Evolutionary conservation across 2,113 vertebrate genomes (phyloP), one percentile per base, ranked within the genome.

Genomic region (Pipra filicauda): DNA sequence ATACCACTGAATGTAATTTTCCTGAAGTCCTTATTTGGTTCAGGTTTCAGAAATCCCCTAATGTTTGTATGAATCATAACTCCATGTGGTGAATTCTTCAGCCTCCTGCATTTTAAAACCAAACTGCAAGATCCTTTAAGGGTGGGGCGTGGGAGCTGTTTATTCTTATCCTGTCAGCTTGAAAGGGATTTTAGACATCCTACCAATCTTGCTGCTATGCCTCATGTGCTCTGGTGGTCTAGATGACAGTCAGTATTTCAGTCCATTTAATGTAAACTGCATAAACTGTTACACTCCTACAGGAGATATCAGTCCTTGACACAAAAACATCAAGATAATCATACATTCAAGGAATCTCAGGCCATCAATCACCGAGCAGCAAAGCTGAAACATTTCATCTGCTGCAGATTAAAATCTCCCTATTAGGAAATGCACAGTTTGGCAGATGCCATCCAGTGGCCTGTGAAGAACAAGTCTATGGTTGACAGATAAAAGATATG

Each of bases 371-470:
- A 81, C 15, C 11, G 23, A 76, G 35, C 57, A 92, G 52, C 27
- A 75, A 51, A 71, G 48, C 1, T 54, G 70, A 81, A 95, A 90
- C 15, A 52, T 91, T 91, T 90, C 55, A 91, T 41, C 89, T 6
- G 14, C 73, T 78, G 39, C 66, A 93, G 57, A 93, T 93, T 65
- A 84, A 94, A 86, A 92, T 78, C 44, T 88, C 95, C 49, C 88
- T 89, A 61, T 87, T 85, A 81, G 58, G 92, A 91, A 95, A 89
- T 48, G 54, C 0, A 71, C 18, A 31, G 46, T 69, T 88, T 61
- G 69, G 61, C 58, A 80, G 57, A 79, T 77, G 74, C 73, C 6
- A 4, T 89, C 65, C 86, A 89, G 44, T 46, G 72, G 69, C 35
- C 72, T 91, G 44, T 41, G 52, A 92, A 91, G 23, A 86, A 72